These are phyloP conservation scores for Philotrypesis tridentata DNA, from an alignment of 1,140 invertebrate genomes.

Conservation along the genomic window DNA sequence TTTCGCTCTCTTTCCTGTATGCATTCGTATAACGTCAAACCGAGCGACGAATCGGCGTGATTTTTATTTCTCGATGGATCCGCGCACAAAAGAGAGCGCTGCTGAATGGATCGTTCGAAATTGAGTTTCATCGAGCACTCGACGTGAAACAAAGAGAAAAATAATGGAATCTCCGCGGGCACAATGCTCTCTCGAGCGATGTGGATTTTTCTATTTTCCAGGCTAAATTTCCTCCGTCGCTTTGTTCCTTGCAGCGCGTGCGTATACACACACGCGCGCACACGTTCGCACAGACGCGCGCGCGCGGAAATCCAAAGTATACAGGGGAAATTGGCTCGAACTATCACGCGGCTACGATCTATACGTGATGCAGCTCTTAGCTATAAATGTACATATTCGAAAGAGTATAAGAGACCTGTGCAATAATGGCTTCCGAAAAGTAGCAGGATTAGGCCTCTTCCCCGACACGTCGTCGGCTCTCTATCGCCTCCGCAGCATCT, in stretches of 20 bases:
- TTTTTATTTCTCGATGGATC: background rate
- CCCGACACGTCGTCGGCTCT: background rate
- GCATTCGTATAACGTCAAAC: no score
- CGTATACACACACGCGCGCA: background rate
- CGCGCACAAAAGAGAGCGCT: no score
- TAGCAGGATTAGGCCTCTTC: background rate
- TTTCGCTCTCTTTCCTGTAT: background rate
- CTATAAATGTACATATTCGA: background rate
- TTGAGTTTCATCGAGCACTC: background rate
- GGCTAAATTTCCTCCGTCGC: slow-evolving; percentile 4
- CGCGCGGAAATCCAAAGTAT: no score
- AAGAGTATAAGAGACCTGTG: background rate
- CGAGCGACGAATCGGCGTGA: background rate
- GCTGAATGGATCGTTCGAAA: background rate
- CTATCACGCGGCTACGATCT: background rate
- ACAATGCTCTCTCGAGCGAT: background rate
- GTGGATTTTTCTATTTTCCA: background rate
- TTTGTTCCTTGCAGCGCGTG: slow-evolving; percentile 46
- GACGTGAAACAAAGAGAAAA: background rate
- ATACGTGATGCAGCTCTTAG: background rate
- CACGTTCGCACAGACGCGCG: no score
- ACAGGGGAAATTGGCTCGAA: background rate
- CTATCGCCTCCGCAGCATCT: background rate
- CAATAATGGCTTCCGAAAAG: slow-evolving; percentile 23
- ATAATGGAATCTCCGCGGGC: background rate